These are phyloP conservation scores for Lagenorhynchus albirostris DNA, from an alignment of 2,113 vertebrate genomes.

Conservation along the genomic window DNA sequence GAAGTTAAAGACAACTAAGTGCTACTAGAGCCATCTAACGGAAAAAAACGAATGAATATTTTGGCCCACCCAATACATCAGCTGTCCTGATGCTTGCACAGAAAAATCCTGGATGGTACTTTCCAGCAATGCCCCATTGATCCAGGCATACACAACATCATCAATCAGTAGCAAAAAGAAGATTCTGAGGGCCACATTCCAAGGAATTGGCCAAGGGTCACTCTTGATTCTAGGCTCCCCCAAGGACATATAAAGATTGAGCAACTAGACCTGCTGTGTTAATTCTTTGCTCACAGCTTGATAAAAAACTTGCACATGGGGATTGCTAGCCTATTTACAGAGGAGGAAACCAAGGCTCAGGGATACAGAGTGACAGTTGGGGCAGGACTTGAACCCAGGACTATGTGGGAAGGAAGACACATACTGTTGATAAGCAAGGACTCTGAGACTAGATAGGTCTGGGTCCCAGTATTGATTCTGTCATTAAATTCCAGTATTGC, in stretches of 20 bases:
- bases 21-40: too few relatives aligned
- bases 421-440: not conserved
- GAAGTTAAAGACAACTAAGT: too few relatives aligned
- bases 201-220: not conserved
- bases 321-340: not conserved
- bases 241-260: not conserved
- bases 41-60: too few relatives aligned
- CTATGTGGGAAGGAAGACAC: not conserved
- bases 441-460: not conserved
- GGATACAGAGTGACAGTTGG: not conserved
- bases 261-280: not conserved
- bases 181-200: not conserved
- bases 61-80: too few relatives aligned
- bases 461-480: not conserved
- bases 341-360: not conserved
- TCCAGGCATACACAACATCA: not conserved
- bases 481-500: not conserved
- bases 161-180: not conserved
- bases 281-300: not conserved
- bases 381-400: not conserved
- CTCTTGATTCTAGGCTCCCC: not conserved
- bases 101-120: not conserved
- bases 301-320: not conserved
- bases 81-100: not conserved
- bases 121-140: not conserved